Evolutionary conservation across 2,888 invertebrate genomes (phyloP).

Genomic region (Thyatira batis): DNA sequence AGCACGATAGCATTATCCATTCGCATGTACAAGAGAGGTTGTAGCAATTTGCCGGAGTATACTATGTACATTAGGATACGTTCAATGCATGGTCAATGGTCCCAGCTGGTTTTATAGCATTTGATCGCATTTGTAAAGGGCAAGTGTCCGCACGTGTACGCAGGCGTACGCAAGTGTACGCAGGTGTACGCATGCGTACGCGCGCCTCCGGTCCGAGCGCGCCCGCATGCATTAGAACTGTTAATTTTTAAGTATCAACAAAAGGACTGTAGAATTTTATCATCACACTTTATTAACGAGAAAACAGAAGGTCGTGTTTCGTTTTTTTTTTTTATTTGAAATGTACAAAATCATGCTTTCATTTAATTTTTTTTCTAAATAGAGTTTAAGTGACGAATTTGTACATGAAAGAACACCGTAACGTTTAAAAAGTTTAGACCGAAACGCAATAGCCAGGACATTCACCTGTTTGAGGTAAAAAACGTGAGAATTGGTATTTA

Average conservation of each 20-base stretch:
- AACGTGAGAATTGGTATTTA: conserved; percentile 78
- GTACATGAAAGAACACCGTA: conserved; percentile 69
- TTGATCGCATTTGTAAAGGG: conserved; percentile 58
- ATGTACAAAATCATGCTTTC: conserved; percentile 81
- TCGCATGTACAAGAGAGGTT: not conserved
- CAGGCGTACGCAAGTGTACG: conserved; percentile 19
- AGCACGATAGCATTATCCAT: not conserved
- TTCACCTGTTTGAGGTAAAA: conserved; percentile 56
- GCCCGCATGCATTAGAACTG: conserved; percentile 60
- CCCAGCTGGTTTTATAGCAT: conserved; percentile 47
- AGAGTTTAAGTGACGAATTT: conserved; percentile 76
- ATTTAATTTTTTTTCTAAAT: conserved; percentile 76
- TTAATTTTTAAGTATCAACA: conserved; percentile 76
- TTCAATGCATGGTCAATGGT: conserved; percentile 24
- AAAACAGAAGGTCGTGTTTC: conserved; percentile 62
- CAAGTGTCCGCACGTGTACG: conserved; percentile 22
- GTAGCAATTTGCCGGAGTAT: conserved; percentile 26
- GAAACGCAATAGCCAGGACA: conserved; percentile 53
- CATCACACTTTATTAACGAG: conserved; percentile 76
- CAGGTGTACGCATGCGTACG: conserved; percentile 22
- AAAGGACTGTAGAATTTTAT: conserved; percentile 76
- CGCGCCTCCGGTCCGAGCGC: conserved; percentile 15
- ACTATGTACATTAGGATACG: conserved; percentile 31
- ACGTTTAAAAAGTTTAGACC: conserved; percentile 39
- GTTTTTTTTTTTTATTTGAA: conserved; percentile 70